Evolutionary conservation across 2,113 vertebrate species (phyloP), one percentile per base, ranked within the genome.

Genomic region (Tichodroma muraria): DNA sequence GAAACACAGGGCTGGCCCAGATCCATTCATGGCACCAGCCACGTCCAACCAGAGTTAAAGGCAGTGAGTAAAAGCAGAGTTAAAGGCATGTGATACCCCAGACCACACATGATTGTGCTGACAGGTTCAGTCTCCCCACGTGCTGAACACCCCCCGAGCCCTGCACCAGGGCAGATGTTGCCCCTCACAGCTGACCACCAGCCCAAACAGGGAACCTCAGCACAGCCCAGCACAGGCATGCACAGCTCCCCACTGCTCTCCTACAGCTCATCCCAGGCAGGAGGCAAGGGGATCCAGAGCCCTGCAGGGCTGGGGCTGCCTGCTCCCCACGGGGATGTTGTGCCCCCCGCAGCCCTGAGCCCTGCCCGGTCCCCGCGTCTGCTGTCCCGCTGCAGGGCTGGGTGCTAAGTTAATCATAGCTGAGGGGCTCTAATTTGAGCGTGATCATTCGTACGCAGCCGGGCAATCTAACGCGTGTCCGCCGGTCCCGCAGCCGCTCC

Each of bases 341-440:
- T 24, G 19, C 35, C 27, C 47, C 47, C 6, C 13, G 40, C 40
- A 40, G 40, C 40, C 47, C 6, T 8, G 33, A 27, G 47, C 70
- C 44, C 25, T 50, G 68, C 73, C 15, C 11, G 0, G 2, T 14
- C n/a, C 20, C 47, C 0, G 0, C 8, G 7, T 12, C 59, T 5
- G 2, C 57, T 6, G 1, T 6, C 16, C 22, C 52, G 3, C 42
- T 15, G 19, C 50, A 2, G 44, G 49, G 53, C 31, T 2, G 4
- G 53, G 37, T 5, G 14, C 13, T 2, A 1, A 2, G 10, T 31
- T 33, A 59, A 40, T 20, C 44, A 11, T 0, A 37, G 44, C 78
- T 31, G 27, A 59, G 53, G 25, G 76, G 37, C 1, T 78, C 56
- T 65, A 69, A 88, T 65, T 64, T 21, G 22, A 71, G 61, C 0